These are phyloP conservation scores for Helobdella robusta DNA, from an alignment of 2,888 invertebrate species.

Conservation along the genomic window DNA sequence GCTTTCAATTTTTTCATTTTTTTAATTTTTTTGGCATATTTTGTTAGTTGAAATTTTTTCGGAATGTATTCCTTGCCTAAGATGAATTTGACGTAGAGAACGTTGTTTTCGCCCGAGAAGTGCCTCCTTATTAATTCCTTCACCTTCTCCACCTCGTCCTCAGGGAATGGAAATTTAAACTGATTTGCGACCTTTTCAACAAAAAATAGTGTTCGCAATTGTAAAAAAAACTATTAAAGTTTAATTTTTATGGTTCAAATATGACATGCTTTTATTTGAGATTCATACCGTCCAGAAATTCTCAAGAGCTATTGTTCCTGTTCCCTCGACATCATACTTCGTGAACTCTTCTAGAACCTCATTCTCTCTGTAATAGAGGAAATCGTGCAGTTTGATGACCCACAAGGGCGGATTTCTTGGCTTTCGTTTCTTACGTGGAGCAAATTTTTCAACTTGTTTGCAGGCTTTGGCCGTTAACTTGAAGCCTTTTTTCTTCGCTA, in stretches of 20 bases:
- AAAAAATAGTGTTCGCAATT: neutral
- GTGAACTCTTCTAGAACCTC: constrained; percentile 41
- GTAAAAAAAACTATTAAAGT: too few relatives aligned
- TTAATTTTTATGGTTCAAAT: neutral
- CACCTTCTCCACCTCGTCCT: constrained; percentile 32
- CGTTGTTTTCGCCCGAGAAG: constrained; percentile 12
- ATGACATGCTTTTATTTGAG: neutral
- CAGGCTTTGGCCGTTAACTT: constrained; percentile 48
- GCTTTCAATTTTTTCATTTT: constrained; percentile 46
- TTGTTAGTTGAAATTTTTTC: constrained; percentile 46
- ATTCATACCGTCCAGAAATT: constrained; percentile 42
- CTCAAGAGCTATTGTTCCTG: constrained; percentile 40
- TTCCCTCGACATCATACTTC: constrained; percentile 43
- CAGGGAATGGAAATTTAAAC: constrained; percentile 12
- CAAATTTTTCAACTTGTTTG: constrained; percentile 46
- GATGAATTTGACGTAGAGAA: constrained; percentile 47
- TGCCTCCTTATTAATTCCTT: constrained; percentile 37
- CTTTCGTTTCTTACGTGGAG: constrained; percentile 13
- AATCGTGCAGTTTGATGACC: constrained; percentile 47
- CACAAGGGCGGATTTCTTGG: constrained; percentile 32
- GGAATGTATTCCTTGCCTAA: constrained; percentile 49
- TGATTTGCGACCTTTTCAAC: constrained; percentile 13
- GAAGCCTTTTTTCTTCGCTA: constrained; percentile 47
- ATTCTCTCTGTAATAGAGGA: constrained; percentile 39
- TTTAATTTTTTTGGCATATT: constrained; percentile 49